Conservation (phyloP, 2,113 vertebrate species). For the Geothlypis trichas region DNA sequence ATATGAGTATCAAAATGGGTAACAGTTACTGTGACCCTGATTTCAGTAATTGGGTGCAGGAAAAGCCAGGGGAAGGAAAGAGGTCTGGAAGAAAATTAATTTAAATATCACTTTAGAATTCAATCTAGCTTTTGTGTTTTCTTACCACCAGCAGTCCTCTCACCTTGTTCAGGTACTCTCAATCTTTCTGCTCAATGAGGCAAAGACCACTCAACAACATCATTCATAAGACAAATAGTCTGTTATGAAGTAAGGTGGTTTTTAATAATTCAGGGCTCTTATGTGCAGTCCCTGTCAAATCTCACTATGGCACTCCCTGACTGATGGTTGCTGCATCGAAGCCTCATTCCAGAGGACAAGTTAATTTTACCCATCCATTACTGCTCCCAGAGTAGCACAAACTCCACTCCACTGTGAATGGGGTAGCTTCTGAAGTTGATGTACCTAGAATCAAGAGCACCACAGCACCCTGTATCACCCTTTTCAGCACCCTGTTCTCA, state of each 20-base stretch:
- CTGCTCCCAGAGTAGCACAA: background rate
- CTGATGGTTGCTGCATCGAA: background rate
- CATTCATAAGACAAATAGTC: background rate
- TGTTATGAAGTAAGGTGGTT: background rate
- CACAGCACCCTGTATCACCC: rapidly evolving
- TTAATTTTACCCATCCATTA: background rate
- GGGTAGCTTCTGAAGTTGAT: background rate
- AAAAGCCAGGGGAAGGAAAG: background rate
- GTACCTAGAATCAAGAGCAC: background rate
- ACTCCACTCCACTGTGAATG: rapidly evolving
- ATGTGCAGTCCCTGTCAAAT: background rate
- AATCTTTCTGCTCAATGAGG: background rate
- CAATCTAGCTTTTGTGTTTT: background rate
- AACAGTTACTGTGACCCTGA: background rate
- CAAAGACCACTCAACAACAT: rapidly evolving
- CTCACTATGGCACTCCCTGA: background rate
- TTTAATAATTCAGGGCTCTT: background rate
- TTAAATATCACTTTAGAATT: background rate
- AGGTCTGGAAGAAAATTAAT: background rate
- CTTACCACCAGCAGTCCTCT: background rate
- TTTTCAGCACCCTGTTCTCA: background rate
- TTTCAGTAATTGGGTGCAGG: background rate
- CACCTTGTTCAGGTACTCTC: background rate
- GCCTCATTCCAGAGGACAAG: background rate
- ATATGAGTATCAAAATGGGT: background rate